Conservation (phyloP, 92 coral and sea anemone species). For the Parazoanthus swiftii region DNA sequence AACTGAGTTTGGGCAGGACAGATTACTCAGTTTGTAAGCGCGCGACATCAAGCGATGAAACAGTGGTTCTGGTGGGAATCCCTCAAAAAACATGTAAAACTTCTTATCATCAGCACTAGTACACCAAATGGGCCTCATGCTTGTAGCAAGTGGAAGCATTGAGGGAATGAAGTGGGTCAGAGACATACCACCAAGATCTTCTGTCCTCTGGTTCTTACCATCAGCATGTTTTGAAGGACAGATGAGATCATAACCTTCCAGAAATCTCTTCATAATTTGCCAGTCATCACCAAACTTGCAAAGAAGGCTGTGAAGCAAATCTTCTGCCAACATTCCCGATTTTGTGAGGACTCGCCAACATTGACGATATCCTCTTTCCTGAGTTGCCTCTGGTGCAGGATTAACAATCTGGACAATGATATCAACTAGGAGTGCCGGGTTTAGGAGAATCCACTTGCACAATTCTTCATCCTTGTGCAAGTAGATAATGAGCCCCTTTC, state of each 20-base stretch:
- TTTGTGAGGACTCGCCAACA: conserved; percentile 47
- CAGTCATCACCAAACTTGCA: conserved; percentile 5
- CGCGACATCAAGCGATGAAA: conserved; percentile 62
- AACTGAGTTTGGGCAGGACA: conserved; percentile 14
- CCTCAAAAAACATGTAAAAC: conserved; percentile 50
- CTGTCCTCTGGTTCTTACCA: neutral
- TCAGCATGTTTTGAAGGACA: conserved; percentile 43
- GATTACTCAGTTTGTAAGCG: conserved; percentile 52
- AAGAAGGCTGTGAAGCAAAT: conserved; percentile 46
- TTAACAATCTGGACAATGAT: conserved; percentile 40
- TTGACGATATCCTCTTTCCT: conserved; percentile 43
- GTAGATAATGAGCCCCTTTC: conserved; percentile 55
- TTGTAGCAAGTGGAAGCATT: conserved; percentile 46
- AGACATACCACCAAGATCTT: neutral
- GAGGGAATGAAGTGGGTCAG: conserved; percentile 67
- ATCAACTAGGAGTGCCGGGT: conserved; percentile 50
- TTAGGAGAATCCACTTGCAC: conserved; percentile 56
- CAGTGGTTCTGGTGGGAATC: conserved; percentile 61
- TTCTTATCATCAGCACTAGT: conserved; percentile 38
- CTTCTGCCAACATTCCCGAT: conserved; percentile 48
- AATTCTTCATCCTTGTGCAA: conserved; percentile 47
- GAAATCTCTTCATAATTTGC: conserved; percentile 42
- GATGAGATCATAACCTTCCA: conserved; percentile 60
- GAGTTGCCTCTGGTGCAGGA: conserved; percentile 14
- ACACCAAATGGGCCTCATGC: conserved; percentile 38